These are phyloP conservation scores for Dysdera silvatica DNA, from an alignment of 1,140 invertebrate genomes.

Conservation along the genomic window DNA sequence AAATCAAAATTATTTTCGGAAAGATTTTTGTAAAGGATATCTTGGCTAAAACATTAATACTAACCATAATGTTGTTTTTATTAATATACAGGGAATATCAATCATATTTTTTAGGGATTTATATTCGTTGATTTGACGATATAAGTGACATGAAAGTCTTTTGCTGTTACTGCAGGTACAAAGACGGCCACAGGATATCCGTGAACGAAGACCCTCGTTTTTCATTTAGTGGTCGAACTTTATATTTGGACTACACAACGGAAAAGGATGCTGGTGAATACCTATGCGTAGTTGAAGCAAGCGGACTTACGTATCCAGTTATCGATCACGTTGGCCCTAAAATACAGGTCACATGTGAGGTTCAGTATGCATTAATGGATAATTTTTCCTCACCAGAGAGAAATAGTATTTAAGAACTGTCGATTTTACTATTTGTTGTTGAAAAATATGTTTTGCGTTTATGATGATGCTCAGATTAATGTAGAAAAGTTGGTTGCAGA, in stretches of 20 bases:
- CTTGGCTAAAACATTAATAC: too few species aligned
- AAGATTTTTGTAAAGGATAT: too few species aligned
- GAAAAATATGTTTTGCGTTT: not conserved
- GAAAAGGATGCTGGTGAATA: slow-evolving; percentile 19
- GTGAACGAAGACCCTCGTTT: not conserved
- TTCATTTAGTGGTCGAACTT: not conserved
- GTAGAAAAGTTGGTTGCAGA: too few species aligned
- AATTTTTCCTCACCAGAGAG: not conserved
- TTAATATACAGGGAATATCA: too few species aligned
- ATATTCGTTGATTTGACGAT: too few species aligned
- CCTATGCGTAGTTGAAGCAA: slow-evolving; percentile 14
- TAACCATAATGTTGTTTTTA: too few species aligned
- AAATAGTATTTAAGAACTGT: not conserved
- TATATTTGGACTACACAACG: not conserved
- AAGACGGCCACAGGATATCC: slow-evolving; percentile 8
- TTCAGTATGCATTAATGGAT: not conserved
- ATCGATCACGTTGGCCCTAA: slow-evolving; percentile 12
- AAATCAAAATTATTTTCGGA: too few species aligned
- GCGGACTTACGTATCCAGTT: slow-evolving; percentile 5
- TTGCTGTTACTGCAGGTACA: slow-evolving; percentile 21
- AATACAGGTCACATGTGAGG: slow-evolving; percentile 22
- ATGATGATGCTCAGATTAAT: too few species aligned
- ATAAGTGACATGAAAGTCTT: too few species aligned
- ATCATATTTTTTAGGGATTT: too few species aligned
- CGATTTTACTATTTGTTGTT: not conserved